These are phyloP conservation scores for Idris sp. DNA, from an alignment of 1,140 invertebrate genomes.

Conservation along the genomic window DNA sequence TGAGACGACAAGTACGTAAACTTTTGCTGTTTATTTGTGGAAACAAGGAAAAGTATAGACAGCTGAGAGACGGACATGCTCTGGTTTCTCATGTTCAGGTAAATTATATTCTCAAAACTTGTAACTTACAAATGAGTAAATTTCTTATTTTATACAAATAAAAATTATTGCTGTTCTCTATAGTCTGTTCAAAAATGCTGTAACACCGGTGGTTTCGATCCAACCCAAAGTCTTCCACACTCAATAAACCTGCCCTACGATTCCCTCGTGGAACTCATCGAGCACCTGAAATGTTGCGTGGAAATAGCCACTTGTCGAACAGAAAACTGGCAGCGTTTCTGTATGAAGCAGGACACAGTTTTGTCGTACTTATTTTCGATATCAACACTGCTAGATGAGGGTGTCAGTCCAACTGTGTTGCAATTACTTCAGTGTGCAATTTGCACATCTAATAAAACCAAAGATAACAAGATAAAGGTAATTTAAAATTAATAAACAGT, in stretches of 20 bases:
- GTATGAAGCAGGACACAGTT: slow-evolving; percentile 86
- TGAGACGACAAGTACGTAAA: slow-evolving; percentile 90
- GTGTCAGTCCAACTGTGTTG: slow-evolving; percentile 93
- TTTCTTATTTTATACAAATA: too few species aligned
- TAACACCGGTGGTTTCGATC: slow-evolving; percentile 80
- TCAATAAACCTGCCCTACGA: slow-evolving; percentile 87
- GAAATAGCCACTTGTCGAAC: slow-evolving; percentile 95
- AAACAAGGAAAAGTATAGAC: slow-evolving; percentile 96
- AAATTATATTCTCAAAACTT: slow-evolving; percentile 10
- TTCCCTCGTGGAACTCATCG: slow-evolving; percentile 93
- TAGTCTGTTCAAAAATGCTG: slow-evolving; percentile 81
- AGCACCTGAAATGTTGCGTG: slow-evolving; percentile 95
- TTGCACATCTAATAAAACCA: slow-evolving; percentile 80
- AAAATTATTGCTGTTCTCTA: too few species aligned
- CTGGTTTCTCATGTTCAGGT: slow-evolving; percentile 89
- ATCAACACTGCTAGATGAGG: slow-evolving; percentile 88
- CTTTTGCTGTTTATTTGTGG: slow-evolving; percentile 95
- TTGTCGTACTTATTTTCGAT: slow-evolving; percentile 75
- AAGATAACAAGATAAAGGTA: slow-evolving; percentile 71
- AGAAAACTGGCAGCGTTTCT: slow-evolving; percentile 97
- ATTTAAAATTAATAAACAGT: too few species aligned
- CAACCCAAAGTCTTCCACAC: slow-evolving; percentile 75
- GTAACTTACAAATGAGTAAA: too few species aligned
- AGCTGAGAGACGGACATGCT: slow-evolving; percentile 94
- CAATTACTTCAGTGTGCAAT: slow-evolving; percentile 93